Evolutionary conservation across 2,888 invertebrate species (phyloP), one percentile per base, ranked within the genome.

Genomic region (Apamea anceps): DNA sequence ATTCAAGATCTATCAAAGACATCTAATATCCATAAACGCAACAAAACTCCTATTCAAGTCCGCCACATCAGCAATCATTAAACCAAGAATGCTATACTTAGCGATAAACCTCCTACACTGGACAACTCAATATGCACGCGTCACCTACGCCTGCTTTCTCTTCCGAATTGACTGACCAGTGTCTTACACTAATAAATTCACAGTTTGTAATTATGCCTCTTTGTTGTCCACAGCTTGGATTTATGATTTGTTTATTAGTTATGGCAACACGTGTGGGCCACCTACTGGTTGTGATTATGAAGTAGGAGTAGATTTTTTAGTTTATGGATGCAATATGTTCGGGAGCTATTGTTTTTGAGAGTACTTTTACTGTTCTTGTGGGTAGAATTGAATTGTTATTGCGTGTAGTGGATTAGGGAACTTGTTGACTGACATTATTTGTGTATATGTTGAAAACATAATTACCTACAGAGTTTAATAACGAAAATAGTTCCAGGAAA

Each of bases 91-190:
- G 77, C 77, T 76, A 81, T 68, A 32, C 75, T 65, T 51, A 28
- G 80, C 88, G 74, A 80, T 74, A 79, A 79, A 79, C 75, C 60
- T 84, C 89, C 68, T 67, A 66, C 81, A 86, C 72, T 90, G 87
- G 75, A 75, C 21, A 70, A 68, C 83, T 37, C 21, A 57, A 82
- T 57, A 25, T 76, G 75, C 65, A 72, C 62, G 75, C 70, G 72
- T 83, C 79, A 78, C 91, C 90, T 85, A 90, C 90, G 85, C 83
- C 54, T 81, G 87, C 91, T 92, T 91, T 92, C 92, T 88, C 91
- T 88, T 87, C 84, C 85, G 74, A 89, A 88, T 85, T 82, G 63
- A 79, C 79, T 87, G 85, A 84, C 86, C 87, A 81, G 68, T 80
- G 85, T 85, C 78, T 87, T 86, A 80, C 82, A 86, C 82, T 48